These are phyloP conservation scores for Haliclystus octoradiatus DNA, from an alignment of 30 jellyfish, hydroid and myxozoan genomes.

Conservation along the genomic window DNA sequence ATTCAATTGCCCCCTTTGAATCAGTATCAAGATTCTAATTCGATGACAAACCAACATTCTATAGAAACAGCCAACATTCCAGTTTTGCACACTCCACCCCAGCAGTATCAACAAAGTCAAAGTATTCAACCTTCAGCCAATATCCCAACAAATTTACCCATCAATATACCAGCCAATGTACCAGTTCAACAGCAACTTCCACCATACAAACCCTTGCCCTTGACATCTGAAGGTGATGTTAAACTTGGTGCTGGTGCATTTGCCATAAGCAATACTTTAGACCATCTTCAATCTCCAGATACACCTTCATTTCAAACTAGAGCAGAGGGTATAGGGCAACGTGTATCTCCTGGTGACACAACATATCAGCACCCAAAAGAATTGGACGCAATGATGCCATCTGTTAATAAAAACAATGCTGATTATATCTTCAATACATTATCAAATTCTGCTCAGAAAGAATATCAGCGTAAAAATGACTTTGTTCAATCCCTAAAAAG, in stretches of 20 bases:
- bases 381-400: no score
- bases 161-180: no score
- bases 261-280: no score
- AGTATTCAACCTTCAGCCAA: not conserved
- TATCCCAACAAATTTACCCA: not conserved
- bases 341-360: not conserved
- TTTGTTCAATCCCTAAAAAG: not conserved
- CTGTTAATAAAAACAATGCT: no score
- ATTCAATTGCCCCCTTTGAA: not conserved
- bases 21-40: not conserved
- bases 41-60: no score
- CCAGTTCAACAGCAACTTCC: not conserved
- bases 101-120: not conserved
- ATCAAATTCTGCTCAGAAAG: not conserved
- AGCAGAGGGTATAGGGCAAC: not conserved
- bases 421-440: not conserved
- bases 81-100: not conserved
- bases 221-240: not conserved
- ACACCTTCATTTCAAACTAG: not conserved
- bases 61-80: not conserved
- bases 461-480: not conserved
- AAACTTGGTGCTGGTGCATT: not conserved
- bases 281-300: not conserved
- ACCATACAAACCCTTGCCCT: not conserved
- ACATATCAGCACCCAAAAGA: no score